Conservation (phyloP, 1,140 invertebrate species). For the Drusus annulatus region DNA sequence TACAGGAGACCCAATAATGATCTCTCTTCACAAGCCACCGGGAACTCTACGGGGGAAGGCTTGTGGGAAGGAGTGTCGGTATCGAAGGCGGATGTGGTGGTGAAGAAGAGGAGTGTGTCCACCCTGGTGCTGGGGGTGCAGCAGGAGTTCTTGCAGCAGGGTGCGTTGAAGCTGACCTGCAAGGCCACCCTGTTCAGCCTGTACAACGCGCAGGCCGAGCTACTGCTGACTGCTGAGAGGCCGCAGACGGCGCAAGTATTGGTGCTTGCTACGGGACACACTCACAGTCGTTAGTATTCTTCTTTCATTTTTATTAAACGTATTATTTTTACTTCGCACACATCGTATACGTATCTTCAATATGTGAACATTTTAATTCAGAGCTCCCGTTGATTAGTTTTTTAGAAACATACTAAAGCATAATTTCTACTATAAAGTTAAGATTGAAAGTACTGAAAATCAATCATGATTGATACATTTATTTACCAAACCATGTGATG, state of each 20-base stretch:
- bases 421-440: too few species aligned
- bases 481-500: too few species aligned
- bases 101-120: slow-evolving; percentile 62
- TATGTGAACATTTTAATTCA: too few species aligned
- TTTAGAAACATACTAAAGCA: too few species aligned
- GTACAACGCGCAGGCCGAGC: slow-evolving; percentile 72
- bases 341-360: too few species aligned
- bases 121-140: slow-evolving; percentile 73
- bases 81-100: background rate
- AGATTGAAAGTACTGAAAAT: too few species aligned
- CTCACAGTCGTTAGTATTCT: slow-evolving; percentile 49
- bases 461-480: too few species aligned
- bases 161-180: slow-evolving; percentile 76
- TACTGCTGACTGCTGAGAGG: slow-evolving; percentile 77
- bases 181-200: slow-evolving; percentile 78
- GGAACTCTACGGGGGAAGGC: background rate
- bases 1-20: background rate
- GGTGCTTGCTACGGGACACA: slow-evolving; percentile 61
- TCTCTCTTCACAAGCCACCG: background rate
- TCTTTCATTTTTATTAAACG: too few species aligned
- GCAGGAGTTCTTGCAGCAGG: slow-evolving; percentile 73
- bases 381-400: too few species aligned
- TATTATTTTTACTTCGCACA: too few species aligned
- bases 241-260: slow-evolving; percentile 79
- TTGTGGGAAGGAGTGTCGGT: background rate